Conservation (phyloP, 2,888 invertebrate species). For the Hoplodrina blanda region DNA sequence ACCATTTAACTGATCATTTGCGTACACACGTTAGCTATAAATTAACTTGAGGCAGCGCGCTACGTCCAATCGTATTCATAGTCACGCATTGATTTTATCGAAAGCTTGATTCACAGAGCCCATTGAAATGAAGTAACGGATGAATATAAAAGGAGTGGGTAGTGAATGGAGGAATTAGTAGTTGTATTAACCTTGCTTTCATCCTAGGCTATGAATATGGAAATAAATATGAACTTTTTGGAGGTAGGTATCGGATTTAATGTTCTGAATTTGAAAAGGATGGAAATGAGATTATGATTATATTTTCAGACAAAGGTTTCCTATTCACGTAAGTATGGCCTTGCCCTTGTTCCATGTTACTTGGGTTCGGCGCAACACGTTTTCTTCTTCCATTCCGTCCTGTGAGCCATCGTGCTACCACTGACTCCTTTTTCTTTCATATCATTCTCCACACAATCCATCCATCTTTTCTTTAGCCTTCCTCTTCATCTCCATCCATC, state of each 20-base stretch:
- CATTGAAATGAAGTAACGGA: constrained; percentile 47
- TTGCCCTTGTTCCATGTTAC: too few species aligned
- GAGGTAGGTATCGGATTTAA: not conserved
- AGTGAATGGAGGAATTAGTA: constrained; percentile 26
- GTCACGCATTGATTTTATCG: constrained; percentile 67
- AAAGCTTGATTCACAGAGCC: constrained; percentile 39
- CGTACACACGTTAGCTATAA: constrained; percentile 55
- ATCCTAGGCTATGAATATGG: constrained; percentile 15
- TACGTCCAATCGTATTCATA: constrained; percentile 58
- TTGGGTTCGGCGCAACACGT: too few species aligned
- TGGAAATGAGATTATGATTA: not conserved
- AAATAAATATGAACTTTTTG: not conserved
- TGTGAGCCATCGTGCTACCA: too few species aligned
- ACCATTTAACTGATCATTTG: constrained; percentile 55
- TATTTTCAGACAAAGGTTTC: not conserved
- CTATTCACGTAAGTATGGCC: not conserved
- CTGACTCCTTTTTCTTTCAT: too few species aligned
- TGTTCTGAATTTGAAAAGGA: not conserved
- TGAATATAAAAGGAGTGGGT: constrained; percentile 42
- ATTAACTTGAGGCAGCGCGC: constrained; percentile 33
- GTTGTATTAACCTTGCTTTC: constrained; percentile 11
- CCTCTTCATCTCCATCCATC: too few species aligned
- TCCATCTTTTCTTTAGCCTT: too few species aligned
- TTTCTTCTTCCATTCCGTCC: too few species aligned
- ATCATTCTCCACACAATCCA: too few species aligned